Base-by-base conservation (phyloP, 2,888 invertebrate genomes). In the Hermaeophaga mercurialis region DNA sequence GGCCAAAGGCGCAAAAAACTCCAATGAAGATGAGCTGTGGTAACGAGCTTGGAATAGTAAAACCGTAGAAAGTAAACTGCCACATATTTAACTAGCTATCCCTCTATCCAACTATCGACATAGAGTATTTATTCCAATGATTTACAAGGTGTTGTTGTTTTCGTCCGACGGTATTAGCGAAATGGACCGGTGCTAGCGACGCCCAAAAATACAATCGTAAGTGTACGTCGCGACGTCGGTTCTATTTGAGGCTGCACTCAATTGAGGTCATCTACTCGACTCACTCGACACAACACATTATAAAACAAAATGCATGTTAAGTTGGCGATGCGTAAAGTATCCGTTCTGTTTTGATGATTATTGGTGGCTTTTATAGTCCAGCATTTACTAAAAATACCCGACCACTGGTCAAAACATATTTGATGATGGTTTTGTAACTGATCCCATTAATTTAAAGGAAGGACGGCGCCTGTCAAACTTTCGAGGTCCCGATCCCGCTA, bases 231-330 rank as follows among this genome's bases (percentile, higher is more conserved):
- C 64, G 66, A 64, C 67, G 66, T 46, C 48, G 61, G 52, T 68
- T 68, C 68, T 69, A 69, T 71, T 69, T 66, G 66, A 59, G 64
- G 66, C 64, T 70, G 71, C 65, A 68, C 71, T 69, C 70, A 67
- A 71, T 71, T 69, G 69, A 64, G 71, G 70, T 71, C 71, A 70
- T 71, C 67, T 62, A 68, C 68, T 65, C 65, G 58, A 44, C 50
- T 41, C 33, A 43, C 47, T 47, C 63, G 61, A 58, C 61, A 64
- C 62, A 61, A 63, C 58, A 63, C 54, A 45, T 56, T 56, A 56
- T 56, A 54, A 56, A 62, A 55, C 55, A 58, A 62, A 52, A 60
- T 62, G 58, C 60, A 59, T 50, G 53, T 56, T 61, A 60, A 57
- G 50, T 58, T 43, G 55, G 55, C 56, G 56, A 49, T 55, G 55